Base-by-base conservation (phyloP, 1,140 invertebrate genomes). In the Battus philenor region DNA sequence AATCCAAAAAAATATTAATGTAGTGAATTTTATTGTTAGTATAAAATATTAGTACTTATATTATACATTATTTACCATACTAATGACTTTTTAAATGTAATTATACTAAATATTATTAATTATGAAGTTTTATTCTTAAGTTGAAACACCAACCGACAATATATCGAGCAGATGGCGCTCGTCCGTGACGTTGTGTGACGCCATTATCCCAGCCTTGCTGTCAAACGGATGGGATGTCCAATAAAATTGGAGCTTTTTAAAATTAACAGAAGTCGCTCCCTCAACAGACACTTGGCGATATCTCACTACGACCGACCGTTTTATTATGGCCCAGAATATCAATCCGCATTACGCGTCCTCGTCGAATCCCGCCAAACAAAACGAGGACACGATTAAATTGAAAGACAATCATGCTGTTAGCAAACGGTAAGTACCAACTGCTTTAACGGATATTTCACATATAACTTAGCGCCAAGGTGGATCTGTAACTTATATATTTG, bases 361-460 rank as follows among this genome's bases (percentile, higher is more conserved):
- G 52, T 89, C 90, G 38, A 88, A 89, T 59, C 89, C 88, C 34
- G 86, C 86, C 20, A 94, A 95, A 88, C 91, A 92, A 38, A 90
- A 89, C 63, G 92, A 94, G 65, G 92, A 93, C 66, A 91, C 90
- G 57, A 89, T 89, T 62, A 86, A 90, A 71, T 88, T 92, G 48
- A 93, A 93, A 78, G 93, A 94, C 76, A 94, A 93, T 88, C 93
- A 95, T 86, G 93, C 93, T 72, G 93, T 95, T 44, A 93, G 91
- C 81, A 95, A 94, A 92, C 91, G 93, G 93, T 94, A 87, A 80
- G 86, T 41, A 12, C 16, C 4, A n/a, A 29, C 27, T 34, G 17
- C 20, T 41, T 41, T 41, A 41, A 41, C 38, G 38, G 9, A 41
- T 41, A 27, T 41, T 39, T 16, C 20, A 41, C n/a, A 2, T 1